These are phyloP conservation scores for Zoanthus solanderi DNA, from an alignment of 92 coral and sea anemone genomes.

Conservation along the genomic window DNA sequence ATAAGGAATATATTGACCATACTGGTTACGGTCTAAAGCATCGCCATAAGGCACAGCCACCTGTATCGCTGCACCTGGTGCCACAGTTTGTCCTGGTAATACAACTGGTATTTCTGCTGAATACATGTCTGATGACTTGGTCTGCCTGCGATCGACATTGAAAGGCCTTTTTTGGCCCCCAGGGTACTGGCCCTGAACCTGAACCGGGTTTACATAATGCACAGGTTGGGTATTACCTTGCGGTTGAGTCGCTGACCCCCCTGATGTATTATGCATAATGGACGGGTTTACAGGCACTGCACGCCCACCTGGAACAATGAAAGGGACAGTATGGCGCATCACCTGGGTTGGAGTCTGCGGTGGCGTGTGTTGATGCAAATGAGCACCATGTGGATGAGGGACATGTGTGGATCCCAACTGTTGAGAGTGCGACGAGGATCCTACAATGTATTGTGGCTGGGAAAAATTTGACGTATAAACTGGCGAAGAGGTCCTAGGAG, in stretches of 20 bases:
- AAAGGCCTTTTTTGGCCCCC: constrained; percentile 69
- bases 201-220: constrained; percentile 70
- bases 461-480: constrained; percentile 62
- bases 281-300: constrained; percentile 76
- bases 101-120: constrained; percentile 68
- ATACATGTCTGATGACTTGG: constrained; percentile 75
- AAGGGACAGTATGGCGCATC: constrained; percentile 80
- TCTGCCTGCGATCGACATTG: constrained; percentile 70
- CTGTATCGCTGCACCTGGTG: constrained; percentile 51
- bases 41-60: constrained; percentile 59
- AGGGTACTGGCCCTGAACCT: constrained; percentile 77
- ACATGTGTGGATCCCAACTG: constrained; percentile 42
- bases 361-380: constrained; percentile 69
- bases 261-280: constrained; percentile 50
- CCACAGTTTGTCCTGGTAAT: constrained; percentile 48
- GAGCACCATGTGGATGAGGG: constrained; percentile 73
- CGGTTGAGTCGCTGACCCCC: constrained; percentile 61
- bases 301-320: constrained; percentile 77
- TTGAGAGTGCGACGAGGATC: constrained; percentile 60
- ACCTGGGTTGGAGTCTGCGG: constrained; percentile 78
- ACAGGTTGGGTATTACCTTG: constrained; percentile 61
- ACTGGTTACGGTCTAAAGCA: constrained; percentile 73
- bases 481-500: constrained; percentile 90
- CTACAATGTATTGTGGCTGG: constrained; percentile 58
- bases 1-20: constrained; percentile 61